phyloP scores from a whole-genome alignment of 2,888 invertebrate genomes.

The Erynnis tages region DNA sequence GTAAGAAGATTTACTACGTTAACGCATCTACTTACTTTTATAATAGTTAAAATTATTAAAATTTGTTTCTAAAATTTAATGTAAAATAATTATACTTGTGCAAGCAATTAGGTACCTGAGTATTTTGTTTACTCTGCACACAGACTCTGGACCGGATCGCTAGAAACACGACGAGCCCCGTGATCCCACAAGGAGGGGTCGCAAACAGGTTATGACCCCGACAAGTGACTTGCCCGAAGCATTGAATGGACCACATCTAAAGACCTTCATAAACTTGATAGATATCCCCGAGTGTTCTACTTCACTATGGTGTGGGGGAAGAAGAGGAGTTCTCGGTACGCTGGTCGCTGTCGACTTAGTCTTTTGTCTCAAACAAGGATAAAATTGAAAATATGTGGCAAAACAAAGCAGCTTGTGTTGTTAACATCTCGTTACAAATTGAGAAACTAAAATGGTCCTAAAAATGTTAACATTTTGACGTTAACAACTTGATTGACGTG shows the following conservation, averaged over 20 bases:
- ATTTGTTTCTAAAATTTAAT: not conserved
- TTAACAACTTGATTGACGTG: slow-evolving; percentile 4
- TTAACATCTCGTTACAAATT: slow-evolving; percentile 21
- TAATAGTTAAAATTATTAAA: not conserved
- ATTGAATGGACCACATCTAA: slow-evolving; percentile 56
- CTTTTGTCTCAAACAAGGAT: slow-evolving; percentile 73
- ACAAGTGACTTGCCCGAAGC: slow-evolving; percentile 78
- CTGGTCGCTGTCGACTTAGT: slow-evolving; percentile 56
- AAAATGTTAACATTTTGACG: not conserved
- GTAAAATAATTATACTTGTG: not conserved
- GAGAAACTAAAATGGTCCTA: not conserved
- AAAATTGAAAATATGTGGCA: slow-evolving; percentile 66
- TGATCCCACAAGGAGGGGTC: slow-evolving; percentile 76
- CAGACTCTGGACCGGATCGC: slow-evolving; percentile 48
- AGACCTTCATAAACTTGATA: slow-evolving; percentile 51
- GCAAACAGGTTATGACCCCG: slow-evolving; percentile 81
- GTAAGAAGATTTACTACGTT: not conserved
- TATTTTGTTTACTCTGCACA: slow-evolving; percentile 29
- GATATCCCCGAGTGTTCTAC: slow-evolving; percentile 40
- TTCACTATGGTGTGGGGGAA: slow-evolving; percentile 35
- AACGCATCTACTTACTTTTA: not conserved
- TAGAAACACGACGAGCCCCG: slow-evolving; percentile 62
- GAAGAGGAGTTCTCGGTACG: slow-evolving; percentile 42
- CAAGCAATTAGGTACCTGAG: slow-evolving; percentile 6
- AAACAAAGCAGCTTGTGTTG: slow-evolving; percentile 37